Evolutionary conservation across 1,140 invertebrate species (phyloP).

Genomic region (Sarcophaga peregrina): DNA sequence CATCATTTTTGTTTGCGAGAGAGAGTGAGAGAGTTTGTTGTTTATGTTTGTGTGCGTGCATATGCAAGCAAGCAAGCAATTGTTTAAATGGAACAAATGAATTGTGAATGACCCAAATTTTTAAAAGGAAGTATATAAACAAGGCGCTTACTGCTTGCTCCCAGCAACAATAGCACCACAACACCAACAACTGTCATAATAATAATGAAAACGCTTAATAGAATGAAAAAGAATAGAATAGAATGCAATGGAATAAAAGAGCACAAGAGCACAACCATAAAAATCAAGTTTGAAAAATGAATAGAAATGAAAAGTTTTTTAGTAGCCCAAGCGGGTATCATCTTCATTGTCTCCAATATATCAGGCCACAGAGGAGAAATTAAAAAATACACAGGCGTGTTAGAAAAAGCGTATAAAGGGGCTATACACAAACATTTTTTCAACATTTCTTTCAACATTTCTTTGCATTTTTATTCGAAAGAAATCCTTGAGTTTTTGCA

Average conservation of each 20-base stretch:
- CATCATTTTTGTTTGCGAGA: too few species aligned
- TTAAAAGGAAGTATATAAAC: background rate
- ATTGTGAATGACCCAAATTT: constrained; percentile 11
- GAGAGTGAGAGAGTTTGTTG: background rate
- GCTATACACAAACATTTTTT: background rate
- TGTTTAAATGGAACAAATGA: background rate
- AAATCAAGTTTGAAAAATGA: background rate
- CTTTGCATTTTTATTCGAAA: too few species aligned
- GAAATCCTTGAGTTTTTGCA: too few species aligned
- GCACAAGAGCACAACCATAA: background rate
- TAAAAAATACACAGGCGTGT: background rate
- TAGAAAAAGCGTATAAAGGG: background rate
- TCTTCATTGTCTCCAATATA: background rate
- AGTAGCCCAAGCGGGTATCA: background rate
- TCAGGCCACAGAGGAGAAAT: too few species aligned
- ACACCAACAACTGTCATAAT: background rate
- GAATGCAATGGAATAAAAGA: too few species aligned
- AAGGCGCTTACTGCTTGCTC: background rate
- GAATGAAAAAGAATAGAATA: too few species aligned
- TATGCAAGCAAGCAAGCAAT: background rate
- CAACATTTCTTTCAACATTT: too few species aligned
- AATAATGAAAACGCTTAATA: background rate
- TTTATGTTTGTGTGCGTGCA: background rate
- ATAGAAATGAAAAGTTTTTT: background rate
- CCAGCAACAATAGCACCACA: background rate